Percentiles rank a stretch among this genome's conserved stretches.
These are phyloP conservation scores for Eudyptes chrysolophus DNA, from an alignment of 2,113 vertebrate genomes.

Conservation along the genomic window DNA sequence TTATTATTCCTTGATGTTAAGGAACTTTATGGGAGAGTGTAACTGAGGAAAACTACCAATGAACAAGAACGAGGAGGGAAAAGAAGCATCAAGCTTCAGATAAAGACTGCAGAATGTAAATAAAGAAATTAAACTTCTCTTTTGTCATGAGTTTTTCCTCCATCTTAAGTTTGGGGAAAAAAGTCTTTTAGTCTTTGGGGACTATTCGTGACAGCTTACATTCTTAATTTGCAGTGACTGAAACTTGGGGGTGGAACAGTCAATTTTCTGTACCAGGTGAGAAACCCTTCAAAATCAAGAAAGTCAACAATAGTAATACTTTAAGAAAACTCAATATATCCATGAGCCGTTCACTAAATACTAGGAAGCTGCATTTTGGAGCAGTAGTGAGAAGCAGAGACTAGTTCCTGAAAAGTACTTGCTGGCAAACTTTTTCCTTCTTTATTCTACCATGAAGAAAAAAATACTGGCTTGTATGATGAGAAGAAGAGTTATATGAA, in stretches of 20 bases:
- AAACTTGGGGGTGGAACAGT: not conserved
- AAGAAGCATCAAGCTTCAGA: not conserved
- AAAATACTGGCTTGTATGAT: not conserved
- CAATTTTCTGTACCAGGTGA: not conserved
- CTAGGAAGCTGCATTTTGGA: not conserved
- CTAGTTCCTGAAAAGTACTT: not conserved
- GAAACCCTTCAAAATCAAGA: not conserved
- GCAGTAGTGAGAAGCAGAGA: not conserved
- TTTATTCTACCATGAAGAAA: not conserved
- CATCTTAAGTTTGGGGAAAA: not conserved
- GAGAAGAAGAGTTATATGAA: not conserved
- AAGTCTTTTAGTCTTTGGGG: not conserved
- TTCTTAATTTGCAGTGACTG: not conserved
- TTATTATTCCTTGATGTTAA: not conserved
- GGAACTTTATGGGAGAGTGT: not conserved
- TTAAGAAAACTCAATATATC: not conserved
- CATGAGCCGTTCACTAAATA: not conserved
- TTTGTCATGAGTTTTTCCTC: not conserved
- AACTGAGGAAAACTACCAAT: not conserved
- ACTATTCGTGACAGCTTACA: fast-evolving
- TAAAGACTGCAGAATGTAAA: not conserved
- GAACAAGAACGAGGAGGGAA: not conserved
- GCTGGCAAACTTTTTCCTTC: not conserved
- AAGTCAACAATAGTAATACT: not conserved
- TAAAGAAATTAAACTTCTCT: not conserved